Evolutionary conservation across 2,888 invertebrate species (phyloP).

Genomic region (Thyatira batis): DNA sequence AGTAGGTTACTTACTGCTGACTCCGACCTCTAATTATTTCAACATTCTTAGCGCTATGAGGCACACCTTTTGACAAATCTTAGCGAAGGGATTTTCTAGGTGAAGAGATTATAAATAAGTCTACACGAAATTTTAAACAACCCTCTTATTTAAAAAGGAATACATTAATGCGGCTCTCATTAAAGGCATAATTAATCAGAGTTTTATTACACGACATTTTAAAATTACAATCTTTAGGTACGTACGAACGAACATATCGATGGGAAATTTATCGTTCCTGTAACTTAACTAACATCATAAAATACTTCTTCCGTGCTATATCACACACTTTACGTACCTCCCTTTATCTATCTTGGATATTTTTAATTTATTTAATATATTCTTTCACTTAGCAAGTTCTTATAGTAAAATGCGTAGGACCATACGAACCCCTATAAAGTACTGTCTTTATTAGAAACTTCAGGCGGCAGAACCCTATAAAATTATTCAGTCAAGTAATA

Average conservation of each 20-base stretch:
- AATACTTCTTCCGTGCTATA: too few relatives aligned
- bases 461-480: background rate
- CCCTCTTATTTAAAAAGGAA: slow-evolving; percentile 6
- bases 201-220: background rate
- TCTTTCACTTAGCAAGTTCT: too few relatives aligned
- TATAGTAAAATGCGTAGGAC: background rate
- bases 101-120: slow-evolving; percentile 23
- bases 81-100: slow-evolving; percentile 27
- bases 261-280: too few relatives aligned
- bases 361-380: too few relatives aligned
- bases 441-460: background rate
- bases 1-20: slow-evolving; percentile 37
- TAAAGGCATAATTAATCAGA: background rate
- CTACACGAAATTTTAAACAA: slow-evolving; percentile 21
- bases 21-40: slow-evolving; percentile 44
- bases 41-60: slow-evolving; percentile 32
- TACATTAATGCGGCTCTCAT: background rate
- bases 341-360: too few relatives aligned
- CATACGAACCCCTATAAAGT: background rate
- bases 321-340: too few relatives aligned
- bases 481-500: background rate
- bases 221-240: background rate
- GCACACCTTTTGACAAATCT: slow-evolving; percentile 38
- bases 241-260: too few relatives aligned
- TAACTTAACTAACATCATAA: too few relatives aligned